Evolutionary conservation across 1,140 invertebrate species (phyloP), one percentile per base, ranked within the genome.

Genomic region (Brachionus rubens): DNA sequence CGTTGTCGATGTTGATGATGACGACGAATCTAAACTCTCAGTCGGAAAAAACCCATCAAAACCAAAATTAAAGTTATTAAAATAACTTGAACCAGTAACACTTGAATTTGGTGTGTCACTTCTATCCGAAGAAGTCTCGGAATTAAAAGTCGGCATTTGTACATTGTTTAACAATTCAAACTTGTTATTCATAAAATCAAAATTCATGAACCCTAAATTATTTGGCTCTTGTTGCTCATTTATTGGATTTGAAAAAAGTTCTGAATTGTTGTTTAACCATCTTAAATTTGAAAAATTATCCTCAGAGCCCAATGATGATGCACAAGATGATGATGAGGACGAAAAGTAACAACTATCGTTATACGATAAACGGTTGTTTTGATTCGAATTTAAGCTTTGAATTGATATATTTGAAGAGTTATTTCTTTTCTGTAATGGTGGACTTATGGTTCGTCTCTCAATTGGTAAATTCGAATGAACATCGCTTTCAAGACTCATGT

Each of bases 291-390:
- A n/a, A n/a, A n/a, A n/a, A 33, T 59, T 33, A 30, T 65, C 19
- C n/a, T 72, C 46, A 19, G 68, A 72, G 68, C 68, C 68, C 24
- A 72, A 72, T 24, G 68, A 72, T 3, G 68, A 72, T 16, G 68
- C 68, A 48, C 68, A 72, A 7, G 68, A 72, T 4, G 68, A 72
- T 30, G 68, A 72, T 26, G 68, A 72, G 14, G 68, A 72, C 16
- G 68, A 72, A 72, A 50, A 72, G 14, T 72, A 52, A 30, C 43
- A 28, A 12, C 16, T 47, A 36, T 50, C 46, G 5, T 47, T 14
- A 16, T 14, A 28, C 16, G 59, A 67, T 24, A 68, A n/a, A 2
- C 40, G 21, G 21, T 46, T 43, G 10, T 14, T 14, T 46, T n/a
- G n/a, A 16, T 16, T 46, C n/a, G 5, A 3, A 14, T 4, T 14